Base-by-base conservation (phyloP, 2,888 invertebrate species). In the Ceriagrion tenellum region DNA sequence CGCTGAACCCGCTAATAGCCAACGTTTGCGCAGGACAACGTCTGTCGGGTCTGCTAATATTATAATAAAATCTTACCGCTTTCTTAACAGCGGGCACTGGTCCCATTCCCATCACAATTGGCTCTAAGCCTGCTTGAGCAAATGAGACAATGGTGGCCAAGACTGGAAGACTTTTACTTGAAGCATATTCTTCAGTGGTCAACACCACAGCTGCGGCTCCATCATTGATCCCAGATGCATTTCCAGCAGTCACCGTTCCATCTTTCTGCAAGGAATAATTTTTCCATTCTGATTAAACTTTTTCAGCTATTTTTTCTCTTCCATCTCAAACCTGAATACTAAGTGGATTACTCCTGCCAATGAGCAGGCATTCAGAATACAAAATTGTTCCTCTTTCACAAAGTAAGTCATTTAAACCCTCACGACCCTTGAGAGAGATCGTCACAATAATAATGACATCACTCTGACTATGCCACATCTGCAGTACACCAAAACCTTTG, bases 141-240 rank as follows among this genome's bases (percentile, higher is more conserved):
- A 98, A 98, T 0, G 98, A 98, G 1, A 98, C 97, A 93, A 99
- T 97, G 96, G 97, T 98, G 1, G 98, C 99, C 95, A 99, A 96
- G 0, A 99, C 98, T 55, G 97, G 97, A 0, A 98, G 96, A 8
- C 97, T 97, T 90, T 98, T 97, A 89, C 97, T 97, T 12, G 96
- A 96, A 0, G 98, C 97, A 96, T 98, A 97, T 69, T 97, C 97
- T 95, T 97, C 97, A 40, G 98, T 98, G 97, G 98, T 98, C 69
- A 99, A 96, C 35, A 99, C 97, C 1, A 99, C 97, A 0, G 98
- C 99, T 8, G 99, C 99, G 4, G 99, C 99, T 0, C 99, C 99
- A 97, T 99, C 99, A 96, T 98, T 98, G 69, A 98, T 97, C 56
- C 98, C 98, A 18, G 98, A 98, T 0, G 98, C 97, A 97, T 98